Evolutionary conservation across 2,113 vertebrate species (phyloP).

Genomic region (Sceloporus undulatus): DNA sequence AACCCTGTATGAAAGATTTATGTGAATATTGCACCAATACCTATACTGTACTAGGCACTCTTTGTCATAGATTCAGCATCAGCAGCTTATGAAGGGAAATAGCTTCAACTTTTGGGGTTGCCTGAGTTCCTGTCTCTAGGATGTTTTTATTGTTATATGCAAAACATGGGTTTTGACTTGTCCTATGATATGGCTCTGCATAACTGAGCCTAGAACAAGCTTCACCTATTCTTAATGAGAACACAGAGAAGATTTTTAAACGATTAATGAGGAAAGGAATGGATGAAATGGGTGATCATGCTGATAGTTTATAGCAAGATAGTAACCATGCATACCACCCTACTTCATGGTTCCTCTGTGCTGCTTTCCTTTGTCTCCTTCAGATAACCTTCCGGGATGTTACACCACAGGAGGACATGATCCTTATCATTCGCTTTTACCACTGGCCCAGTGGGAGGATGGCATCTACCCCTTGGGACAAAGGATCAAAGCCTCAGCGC

Average conservation of each 20-base stretch:
- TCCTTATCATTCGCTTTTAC: conserved; percentile 63
- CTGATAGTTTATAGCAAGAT: neutral
- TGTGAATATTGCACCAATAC: neutral
- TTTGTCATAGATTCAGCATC: neutral
- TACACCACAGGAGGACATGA: conserved; percentile 53
- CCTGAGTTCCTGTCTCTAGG: neutral
- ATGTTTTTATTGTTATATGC: neutral
- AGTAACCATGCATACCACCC: neutral
- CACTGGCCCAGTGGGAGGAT: conserved; percentile 59
- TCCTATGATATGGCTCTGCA: neutral
- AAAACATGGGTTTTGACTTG: neutral
- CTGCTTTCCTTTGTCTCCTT: neutral
- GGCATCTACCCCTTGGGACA: conserved; percentile 50
- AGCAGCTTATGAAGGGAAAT: neutral
- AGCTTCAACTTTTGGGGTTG: neutral
- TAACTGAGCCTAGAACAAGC: neutral
- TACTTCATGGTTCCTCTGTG: neutral
- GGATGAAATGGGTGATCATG: neutral
- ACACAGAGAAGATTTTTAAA: neutral
- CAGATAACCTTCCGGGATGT: conserved; percentile 52
- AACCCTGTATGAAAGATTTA: neutral
- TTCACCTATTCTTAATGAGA: neutral
- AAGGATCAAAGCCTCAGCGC: neutral
- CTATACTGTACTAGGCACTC: neutral
- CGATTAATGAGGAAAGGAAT: neutral